These are phyloP conservation scores for Megathymus violae DNA, from an alignment of 1,140 invertebrate species.

Conservation along the genomic window DNA sequence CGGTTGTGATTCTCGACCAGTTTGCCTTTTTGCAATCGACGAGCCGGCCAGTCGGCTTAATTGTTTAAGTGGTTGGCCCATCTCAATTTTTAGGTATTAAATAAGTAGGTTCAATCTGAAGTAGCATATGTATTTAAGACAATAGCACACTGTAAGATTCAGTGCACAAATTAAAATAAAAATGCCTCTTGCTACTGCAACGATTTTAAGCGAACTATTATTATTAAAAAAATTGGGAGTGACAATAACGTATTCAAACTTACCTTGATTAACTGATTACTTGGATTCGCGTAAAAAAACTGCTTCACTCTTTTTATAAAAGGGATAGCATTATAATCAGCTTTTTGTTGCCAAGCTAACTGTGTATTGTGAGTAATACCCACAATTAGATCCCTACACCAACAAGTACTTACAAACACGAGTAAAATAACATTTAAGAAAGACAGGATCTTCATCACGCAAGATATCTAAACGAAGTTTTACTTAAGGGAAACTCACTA, in stretches of 20 bases:
- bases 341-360: slow-evolving; percentile 61
- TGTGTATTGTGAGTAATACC: slow-evolving; percentile 58
- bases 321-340: slow-evolving; percentile 60
- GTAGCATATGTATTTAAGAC: no score
- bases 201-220: no score
- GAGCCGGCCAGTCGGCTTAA: no score
- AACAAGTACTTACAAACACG: slow-evolving; percentile 50
- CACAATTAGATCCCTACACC: slow-evolving; percentile 53
- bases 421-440: slow-evolving; percentile 49
- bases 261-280: slow-evolving; percentile 63
- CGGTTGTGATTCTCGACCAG: no score
- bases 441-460: slow-evolving; percentile 54
- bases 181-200: background rate
- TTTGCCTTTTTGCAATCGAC: no score
- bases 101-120: no score
- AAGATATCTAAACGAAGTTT: no score
- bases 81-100: no score
- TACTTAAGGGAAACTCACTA: no score
- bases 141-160: background rate
- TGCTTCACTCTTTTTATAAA: slow-evolving; percentile 70
- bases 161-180: background rate
- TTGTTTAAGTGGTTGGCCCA: no score
- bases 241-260: slow-evolving; percentile 31
- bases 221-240: background rate
- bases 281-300: slow-evolving; percentile 62